Evolutionary conservation across 2,888 invertebrate genomes (phyloP), one percentile per base, ranked within the genome.

Genomic region (Apantesis nais): DNA sequence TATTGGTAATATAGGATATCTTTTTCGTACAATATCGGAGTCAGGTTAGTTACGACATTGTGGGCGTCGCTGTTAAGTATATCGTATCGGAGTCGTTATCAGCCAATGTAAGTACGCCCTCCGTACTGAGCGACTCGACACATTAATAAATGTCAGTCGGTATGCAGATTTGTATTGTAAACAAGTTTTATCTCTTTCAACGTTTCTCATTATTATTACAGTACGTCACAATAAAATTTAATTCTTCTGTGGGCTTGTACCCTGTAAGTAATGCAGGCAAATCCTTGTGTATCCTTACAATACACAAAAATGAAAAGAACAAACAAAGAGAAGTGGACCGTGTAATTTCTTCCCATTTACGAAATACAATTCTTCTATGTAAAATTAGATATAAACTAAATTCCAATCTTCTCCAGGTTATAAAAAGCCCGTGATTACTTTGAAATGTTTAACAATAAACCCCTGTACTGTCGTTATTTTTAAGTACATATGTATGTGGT

Each of bases 121-220:
- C 39, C n/a, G n/a, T 39, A 25, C 34, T 48, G 52, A 22, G 16
- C 58, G 58, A 39, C 58, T 52, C 25, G 58, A 41, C 39, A 52
- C 19, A 55, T 58, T 58, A n/a, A 66, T 66, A 66, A 58, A 66
- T 19, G 58, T 58, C 55, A 66, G 58, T 29, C 29, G 39, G 39
- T n/a, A 65, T 65, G 22, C 48, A n/a, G 55, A 29, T 62, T 68
- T 37, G 34, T 52, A 48, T 55, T 68, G 64, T 66, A 66, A 66
- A 66, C 55, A 66, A 41, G 66, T 66, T 34, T 66, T 67, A 67
- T 67, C 41, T 61, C 39, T 58, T 58, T 58, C 41, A 61, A 44
- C 61, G 16, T 44, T 67, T 31, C 41, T 44, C 34, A 61, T 62
- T 29, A 29, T 41, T 71, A 41, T 66, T 39, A 19, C n/a, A 25